Base-by-base conservation (phyloP, 2,113 vertebrate genomes). In the Thryonomys swinderianus region DNA sequence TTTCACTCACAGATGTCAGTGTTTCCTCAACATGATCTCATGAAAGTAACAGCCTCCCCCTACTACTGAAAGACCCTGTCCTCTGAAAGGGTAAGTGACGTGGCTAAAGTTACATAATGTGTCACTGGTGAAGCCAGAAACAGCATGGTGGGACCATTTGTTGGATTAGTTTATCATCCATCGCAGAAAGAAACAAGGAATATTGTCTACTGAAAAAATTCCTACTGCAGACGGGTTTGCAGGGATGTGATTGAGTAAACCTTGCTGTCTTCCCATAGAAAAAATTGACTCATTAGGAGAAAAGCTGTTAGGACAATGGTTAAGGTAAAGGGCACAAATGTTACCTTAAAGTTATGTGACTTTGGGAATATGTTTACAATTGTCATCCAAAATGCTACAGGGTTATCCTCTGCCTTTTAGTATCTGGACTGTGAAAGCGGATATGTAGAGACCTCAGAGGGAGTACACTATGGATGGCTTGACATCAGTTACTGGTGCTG, bases 171-270 rank as follows among this genome's bases (percentile, higher is more conserved):
- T 85, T 84, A 37, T 90, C 82, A 88, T 87, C 59, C 48, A 81
- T 76, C 45, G 69, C 53, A 59, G 84, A 87, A 83, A 79, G 45
- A 45, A 93, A 37, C 85, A 86, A 81, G 48, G 85, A 79, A 59
- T 76, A 48, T 97, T 73, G 69, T 82, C 51, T 88, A 74, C 79
- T 87, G 78, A 93, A 90, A 82, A 86, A 91, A 92, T 51, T 7
- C 45, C 42, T 30, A 37, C 4, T 25, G 23, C 32, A 74, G 73
- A 57, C 48, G 42, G 17, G 61, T 92, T 85, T 87, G 40, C 25
- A 85, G 61, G 51, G 21, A 88, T 59, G 42, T 25, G n/a, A 45
- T 17, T 1, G 18, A 80, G 51, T 79, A 79, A 87, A 23, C 78
- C 32, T 53, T 93, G 37, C 40, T 32, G 61, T 66, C 13, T 45